Evolutionary conservation across 92 coral and sea anemone species (phyloP), one percentile per base, ranked within the genome.

Genomic region (Phymanthus crucifer): DNA sequence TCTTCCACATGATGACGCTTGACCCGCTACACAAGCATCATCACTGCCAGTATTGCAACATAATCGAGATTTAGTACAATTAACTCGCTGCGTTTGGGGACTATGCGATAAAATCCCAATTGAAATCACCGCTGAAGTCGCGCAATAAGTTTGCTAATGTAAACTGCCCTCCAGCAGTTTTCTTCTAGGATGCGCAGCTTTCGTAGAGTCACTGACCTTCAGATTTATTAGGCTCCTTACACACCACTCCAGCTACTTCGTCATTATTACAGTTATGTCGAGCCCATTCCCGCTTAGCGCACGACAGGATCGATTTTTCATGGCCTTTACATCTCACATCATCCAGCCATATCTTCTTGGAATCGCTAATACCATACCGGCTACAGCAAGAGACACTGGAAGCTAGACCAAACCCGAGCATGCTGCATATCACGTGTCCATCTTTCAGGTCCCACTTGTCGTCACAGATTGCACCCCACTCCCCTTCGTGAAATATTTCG

Each of bases 361-460:
- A 48, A 21, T 33, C n/a, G 57, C 74, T 82, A 27, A 75, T 40
- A 27, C 86, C 80, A 38, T 82, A 82, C 58, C 74, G 75, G 37
- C 77, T 57, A 65, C 80, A 73, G 32, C 86, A 73, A 0, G 80
- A 73, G 29, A 82, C 86, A 35, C 86, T 73, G 50, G 24, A 73
- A 6, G 79, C 86, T 34, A 57, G 73, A 33, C 40, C 52, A 66
- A 76, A 87, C 1, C 90, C 90, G 40, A 87, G 77, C 80, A 80
- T 78, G 2, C 81, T 78, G 52, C 90, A 87, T 29, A 78, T 73
- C 45, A 87, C 90, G 64, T 87, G 84, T 31, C 83, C 87, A 26
- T 73, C 73, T 23, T 73, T 61, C 40, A 82, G 43, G 40, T 34
- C 23, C 90, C 90, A 87, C 8, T 35, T 47, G 64, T 83, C 87